Conservation (phyloP, 2,888 invertebrate genomes). For the Caenorhabditis sp. region DNA sequence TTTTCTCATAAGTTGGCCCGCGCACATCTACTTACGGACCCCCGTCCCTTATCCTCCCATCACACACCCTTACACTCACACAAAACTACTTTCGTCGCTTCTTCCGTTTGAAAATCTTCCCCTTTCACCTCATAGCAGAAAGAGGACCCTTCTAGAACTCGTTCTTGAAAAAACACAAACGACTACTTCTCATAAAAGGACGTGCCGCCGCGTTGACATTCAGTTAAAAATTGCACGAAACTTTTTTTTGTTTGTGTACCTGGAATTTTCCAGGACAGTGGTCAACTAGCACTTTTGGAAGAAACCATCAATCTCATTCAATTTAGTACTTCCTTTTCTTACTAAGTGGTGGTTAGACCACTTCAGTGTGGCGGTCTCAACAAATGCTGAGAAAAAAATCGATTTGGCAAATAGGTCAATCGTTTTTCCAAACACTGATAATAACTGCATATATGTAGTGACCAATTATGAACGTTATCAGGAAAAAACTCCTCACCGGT, state of each 20-base stretch:
- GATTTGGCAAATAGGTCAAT: slow-evolving; percentile 32
- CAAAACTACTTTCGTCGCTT: slow-evolving; percentile 51
- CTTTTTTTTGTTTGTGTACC: no score
- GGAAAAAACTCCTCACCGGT: slow-evolving; percentile 13
- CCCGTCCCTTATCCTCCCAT: slow-evolving; percentile 12
- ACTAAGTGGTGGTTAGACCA: neutral
- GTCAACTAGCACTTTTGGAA: no score
- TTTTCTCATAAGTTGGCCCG: slow-evolving; percentile 56
- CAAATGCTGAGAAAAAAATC: neutral
- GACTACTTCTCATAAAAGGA: neutral
- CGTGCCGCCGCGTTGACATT: no score
- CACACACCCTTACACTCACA: slow-evolving; percentile 11
- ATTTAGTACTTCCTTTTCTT: neutral
- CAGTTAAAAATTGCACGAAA: no score
- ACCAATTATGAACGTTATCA: slow-evolving; percentile 35
- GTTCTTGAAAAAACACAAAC: slow-evolving; percentile 19
- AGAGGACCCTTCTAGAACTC: slow-evolving; percentile 16
- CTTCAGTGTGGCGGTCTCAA: neutral
- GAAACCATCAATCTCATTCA: no score
- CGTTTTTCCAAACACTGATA: slow-evolving; percentile 15
- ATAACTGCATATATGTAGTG: slow-evolving; percentile 33
- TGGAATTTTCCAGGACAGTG: no score
- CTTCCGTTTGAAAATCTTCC: slow-evolving; percentile 43
- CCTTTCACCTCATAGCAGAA: neutral
- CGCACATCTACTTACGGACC: slow-evolving; percentile 47